Evolutionary conservation across 2,113 vertebrate species (phyloP), one percentile per base, ranked within the genome.

Genomic region (Syngnathus scovelli): DNA sequence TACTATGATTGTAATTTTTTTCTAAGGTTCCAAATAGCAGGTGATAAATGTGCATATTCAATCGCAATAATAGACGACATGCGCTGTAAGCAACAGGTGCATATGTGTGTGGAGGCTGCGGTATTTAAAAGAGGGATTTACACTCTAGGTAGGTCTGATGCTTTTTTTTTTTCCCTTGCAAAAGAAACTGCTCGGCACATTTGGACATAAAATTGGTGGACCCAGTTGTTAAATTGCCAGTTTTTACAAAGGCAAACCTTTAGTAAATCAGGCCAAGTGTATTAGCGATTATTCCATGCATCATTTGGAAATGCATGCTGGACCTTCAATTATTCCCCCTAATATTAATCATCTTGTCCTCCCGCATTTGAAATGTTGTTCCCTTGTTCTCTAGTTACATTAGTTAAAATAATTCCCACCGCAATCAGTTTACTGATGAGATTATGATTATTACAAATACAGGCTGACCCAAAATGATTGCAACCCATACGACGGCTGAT

Each of bases 121-220:
- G 10, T 43, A 43, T 43, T 11, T 43, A 43, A 43, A 43, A 46
- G 4, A 46, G 13, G 4, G 13, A 5, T 13, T 46, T 4, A 15
- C 5, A 15, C 44, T 46, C 44, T 6, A 46, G 44, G 5, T 16
- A 15, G 13, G 13, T 15, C 13, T 18, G 15, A 46, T 46, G 44
- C 4, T 16, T 46, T 46, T 46, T 16, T 46, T 41, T 7, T 41
- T 8, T n/a, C 27, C 41, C 16, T 6, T 81, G 80, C 51, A 54
- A 54, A 54, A 52, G 7, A 7, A n/a, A 54, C 8, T 54, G 51
- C 7, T n/a, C n/a, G 5, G 51, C 51, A 3, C 23, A 3, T 33
- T 33, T 33, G 3, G 27, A 33, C 27, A 33, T 2, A 33, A 33
- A 7, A 8, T 54, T 23, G 51, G n/a, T 8, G 12, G 51, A 54